A percentile compares a stretch with the other conserved stretches of the same genome.
Conservation (phyloP, 2,888 invertebrate genomes). For the Tetragonula carbonaria region DNA sequence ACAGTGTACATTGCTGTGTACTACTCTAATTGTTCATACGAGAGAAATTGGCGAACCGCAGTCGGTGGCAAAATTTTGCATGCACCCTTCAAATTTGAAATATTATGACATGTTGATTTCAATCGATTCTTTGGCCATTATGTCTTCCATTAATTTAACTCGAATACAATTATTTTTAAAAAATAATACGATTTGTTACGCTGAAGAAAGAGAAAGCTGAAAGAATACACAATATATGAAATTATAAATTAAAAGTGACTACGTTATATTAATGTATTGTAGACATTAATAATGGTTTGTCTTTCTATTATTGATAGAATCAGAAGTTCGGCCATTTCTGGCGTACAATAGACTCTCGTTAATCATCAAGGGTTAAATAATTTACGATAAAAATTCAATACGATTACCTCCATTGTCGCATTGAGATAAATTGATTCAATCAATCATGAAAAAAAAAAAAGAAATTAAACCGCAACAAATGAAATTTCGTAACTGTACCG, state of each 20-base stretch:
- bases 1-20: neutral
- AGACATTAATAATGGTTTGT: neutral
- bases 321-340: neutral
- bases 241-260: too few species aligned
- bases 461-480: neutral
- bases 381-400: neutral
- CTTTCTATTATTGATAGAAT: neutral
- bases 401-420: neutral
- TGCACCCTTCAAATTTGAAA: neutral
- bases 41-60: neutral
- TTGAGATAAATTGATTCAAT: neutral
- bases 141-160: too few species aligned
- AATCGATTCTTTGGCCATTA: too few species aligned
- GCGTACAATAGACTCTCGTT: neutral
- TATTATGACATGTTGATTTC: neutral
- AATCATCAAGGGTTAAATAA: neutral
- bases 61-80: neutral
- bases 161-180: neutral
- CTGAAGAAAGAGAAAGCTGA: fast-evolving
- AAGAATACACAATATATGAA: too few species aligned
- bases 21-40: neutral
- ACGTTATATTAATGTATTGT: too few species aligned
- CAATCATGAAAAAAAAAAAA: too few species aligned
- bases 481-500: neutral
- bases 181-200: neutral